A percentile compares a stretch with the other conserved stretches of the same genome.
Conservation (phyloP, 2,797 vertebrate species). For the Babyrousa celebensis region DNA sequence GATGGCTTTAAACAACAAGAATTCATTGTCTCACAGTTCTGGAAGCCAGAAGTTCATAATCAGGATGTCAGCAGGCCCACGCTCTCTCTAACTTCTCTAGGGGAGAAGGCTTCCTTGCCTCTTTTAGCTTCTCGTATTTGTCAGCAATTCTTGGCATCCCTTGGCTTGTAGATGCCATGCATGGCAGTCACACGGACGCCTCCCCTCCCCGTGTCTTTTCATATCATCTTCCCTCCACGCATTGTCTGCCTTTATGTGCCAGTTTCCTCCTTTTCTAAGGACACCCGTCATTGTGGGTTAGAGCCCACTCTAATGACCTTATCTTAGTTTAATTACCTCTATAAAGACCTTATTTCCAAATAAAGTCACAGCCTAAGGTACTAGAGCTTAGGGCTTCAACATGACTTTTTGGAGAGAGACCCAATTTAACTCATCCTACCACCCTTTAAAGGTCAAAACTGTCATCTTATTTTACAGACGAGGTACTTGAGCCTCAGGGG, state of each 20-base stretch:
- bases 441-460: neutral
- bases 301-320: neutral
- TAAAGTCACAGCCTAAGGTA: neutral
- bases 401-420: neutral
- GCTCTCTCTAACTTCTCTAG: neutral
- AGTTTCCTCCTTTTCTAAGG: neutral
- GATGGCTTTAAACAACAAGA: neutral
- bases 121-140: neutral
- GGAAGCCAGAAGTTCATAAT: neutral
- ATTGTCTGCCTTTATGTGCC: neutral
- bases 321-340: neutral
- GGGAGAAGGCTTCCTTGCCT: neutral
- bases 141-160: neutral
- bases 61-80: neutral
- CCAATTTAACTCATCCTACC: neutral
- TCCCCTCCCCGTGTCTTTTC: neutral
- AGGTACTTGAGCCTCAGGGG: neutral
- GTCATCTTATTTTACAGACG: neutral
- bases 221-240: neutral
- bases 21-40: neutral
- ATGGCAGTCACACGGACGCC: neutral
- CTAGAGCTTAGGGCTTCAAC: neutral
- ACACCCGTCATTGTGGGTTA: neutral
- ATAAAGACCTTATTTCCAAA: neutral
- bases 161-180: neutral